A percentile compares a stretch with the other conserved stretches of the same genome.
Evolutionary conservation across 2,888 invertebrate genomes (phyloP).

Genomic region (Troilus luridus): DNA sequence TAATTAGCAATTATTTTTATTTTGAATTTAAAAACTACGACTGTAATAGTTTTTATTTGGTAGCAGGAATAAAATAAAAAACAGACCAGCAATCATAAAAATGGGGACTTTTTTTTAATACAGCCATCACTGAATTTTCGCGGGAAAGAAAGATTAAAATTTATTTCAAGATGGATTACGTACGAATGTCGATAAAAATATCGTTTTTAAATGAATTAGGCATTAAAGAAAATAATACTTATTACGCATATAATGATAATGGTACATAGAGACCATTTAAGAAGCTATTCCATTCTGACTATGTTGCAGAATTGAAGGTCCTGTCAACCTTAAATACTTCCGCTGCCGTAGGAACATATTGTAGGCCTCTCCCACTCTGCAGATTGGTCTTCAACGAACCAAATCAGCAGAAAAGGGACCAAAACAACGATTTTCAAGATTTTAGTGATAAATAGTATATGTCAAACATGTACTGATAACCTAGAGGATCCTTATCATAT

Average conservation of each 20-base stretch:
- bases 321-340: constrained; percentile 33
- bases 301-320: constrained; percentile 9
- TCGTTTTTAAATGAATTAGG: neutral
- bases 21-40: no score
- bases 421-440: neutral
- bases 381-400: neutral
- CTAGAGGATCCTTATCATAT: neutral
- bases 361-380: neutral
- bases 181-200: neutral
- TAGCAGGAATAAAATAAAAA: no score
- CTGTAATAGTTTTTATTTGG: no score
- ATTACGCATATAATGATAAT: neutral
- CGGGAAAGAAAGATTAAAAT: neutral
- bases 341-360: constrained; percentile 9
- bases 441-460: neutral
- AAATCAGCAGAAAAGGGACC: no score
- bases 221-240: neutral
- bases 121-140: neutral
- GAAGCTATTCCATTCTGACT: neutral
- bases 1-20: neutral
- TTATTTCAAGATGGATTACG: neutral
- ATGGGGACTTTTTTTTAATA: neutral
- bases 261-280: neutral
- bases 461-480: constrained; percentile 28
- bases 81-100: no score